These are phyloP conservation scores for Leptinotarsa defecta DNA, from an alignment of 1,140 invertebrate species.

Conservation along the genomic window DNA sequence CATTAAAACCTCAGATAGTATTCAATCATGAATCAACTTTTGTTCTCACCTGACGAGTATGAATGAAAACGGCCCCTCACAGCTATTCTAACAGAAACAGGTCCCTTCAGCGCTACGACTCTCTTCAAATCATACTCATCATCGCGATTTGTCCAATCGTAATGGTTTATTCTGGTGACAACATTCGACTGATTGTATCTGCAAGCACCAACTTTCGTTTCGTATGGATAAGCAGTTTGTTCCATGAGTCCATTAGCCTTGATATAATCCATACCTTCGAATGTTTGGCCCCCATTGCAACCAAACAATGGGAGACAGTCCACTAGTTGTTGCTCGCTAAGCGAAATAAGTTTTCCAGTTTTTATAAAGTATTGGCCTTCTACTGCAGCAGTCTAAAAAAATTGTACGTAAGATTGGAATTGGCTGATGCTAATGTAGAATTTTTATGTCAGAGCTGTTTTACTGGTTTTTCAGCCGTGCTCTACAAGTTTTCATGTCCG, in stretches of 20 bases:
- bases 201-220: slow-evolving; percentile 20
- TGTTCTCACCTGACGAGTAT: slow-evolving; percentile 55
- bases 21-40: too few species aligned
- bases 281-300: slow-evolving; percentile 15
- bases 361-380: slow-evolving; percentile 12
- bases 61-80: slow-evolving; percentile 72
- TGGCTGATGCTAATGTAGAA: too few species aligned
- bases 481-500: too few species aligned
- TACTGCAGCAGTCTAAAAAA: slow-evolving; percentile 17
- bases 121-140: slow-evolving; percentile 13
- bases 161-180: slow-evolving; percentile 4
- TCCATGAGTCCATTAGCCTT: slow-evolving; percentile 21
- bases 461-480: too few species aligned
- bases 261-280: slow-evolving; percentile 19
- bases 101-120: slow-evolving; percentile 65
- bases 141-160: slow-evolving; percentile 9
- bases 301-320: slow-evolving; percentile 7
- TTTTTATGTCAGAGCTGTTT: too few species aligned
- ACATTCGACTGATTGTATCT: slow-evolving; percentile 19
- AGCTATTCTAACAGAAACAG: slow-evolving; percentile 90
- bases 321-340: slow-evolving; percentile 30
- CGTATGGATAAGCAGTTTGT: slow-evolving; percentile 25
- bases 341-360: slow-evolving; percentile 12
- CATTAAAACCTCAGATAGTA: too few species aligned
- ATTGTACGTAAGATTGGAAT: neutral